Conservation (phyloP, 2,888 invertebrate genomes). For the Nasonia oneida region DNA sequence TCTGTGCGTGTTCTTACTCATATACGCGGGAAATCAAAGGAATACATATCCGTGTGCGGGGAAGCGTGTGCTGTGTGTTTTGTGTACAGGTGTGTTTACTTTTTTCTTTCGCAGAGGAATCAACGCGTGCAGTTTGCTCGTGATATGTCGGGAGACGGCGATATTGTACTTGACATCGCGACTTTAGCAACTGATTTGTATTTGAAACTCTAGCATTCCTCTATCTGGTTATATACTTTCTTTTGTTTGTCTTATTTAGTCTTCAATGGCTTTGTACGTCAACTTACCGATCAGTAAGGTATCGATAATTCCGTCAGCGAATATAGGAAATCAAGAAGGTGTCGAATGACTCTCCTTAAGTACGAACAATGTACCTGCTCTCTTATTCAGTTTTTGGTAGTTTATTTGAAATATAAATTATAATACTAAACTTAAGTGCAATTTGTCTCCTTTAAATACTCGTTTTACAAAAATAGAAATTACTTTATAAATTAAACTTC, state of each 20-base stretch:
- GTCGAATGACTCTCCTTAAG: not conserved
- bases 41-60: not conserved
- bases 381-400: slow-evolving; percentile 2
- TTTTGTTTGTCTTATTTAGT: not conserved
- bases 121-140: not conserved
- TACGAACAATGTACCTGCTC: not conserved
- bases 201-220: slow-evolving; percentile 9
- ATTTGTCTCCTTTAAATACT: slow-evolving; percentile 37
- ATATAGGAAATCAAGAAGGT: slow-evolving; percentile 8
- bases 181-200: slow-evolving; percentile 40
- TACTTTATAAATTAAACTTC: slow-evolving; percentile 30
- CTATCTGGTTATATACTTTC: slow-evolving; percentile 1
- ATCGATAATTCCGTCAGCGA: not conserved
- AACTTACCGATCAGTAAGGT: not conserved
- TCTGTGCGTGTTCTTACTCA: not conserved
- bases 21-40: not conserved
- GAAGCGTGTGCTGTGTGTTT: slow-evolving; percentile 9
- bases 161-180: slow-evolving; percentile 1
- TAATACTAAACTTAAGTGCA: slow-evolving; percentile 15
- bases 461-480: slow-evolving; percentile 46
- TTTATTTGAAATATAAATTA: slow-evolving; percentile 50
- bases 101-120: not conserved
- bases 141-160: slow-evolving; percentile 9
- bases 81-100: not conserved
- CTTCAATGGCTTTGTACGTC: not conserved